Percentiles rank a stretch among this genome's conserved stretches.
Evolutionary conservation across 2,113 vertebrate species (phyloP).

Genomic region (Entomyzon cyanotis): DNA sequence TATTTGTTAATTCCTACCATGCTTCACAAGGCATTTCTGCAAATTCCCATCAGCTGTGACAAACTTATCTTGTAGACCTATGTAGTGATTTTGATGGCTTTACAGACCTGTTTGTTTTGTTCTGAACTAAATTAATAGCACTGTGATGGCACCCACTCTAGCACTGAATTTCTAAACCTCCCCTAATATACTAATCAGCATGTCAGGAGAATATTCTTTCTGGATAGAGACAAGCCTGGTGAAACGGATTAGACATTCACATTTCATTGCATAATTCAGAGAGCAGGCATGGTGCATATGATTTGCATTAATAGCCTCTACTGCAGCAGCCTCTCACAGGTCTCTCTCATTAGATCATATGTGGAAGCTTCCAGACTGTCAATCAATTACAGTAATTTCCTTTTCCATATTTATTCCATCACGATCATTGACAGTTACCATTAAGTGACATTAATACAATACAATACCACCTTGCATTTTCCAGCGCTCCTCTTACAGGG

Average conservation of each 20-base stretch:
- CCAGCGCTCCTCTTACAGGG: constrained; percentile 34
- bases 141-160: constrained; percentile 40
- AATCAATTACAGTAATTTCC: constrained; percentile 83
- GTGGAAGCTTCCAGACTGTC: constrained; percentile 80
- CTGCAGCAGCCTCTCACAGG: constrained; percentile 66
- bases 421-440: constrained; percentile 78
- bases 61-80: constrained; percentile 68
- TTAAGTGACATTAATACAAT: constrained; percentile 82
- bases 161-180: constrained; percentile 75
- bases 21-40: constrained; percentile 52
- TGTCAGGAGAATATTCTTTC: constrained; percentile 71
- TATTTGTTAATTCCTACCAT: constrained; percentile 54
- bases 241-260: constrained; percentile 74
- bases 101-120: constrained; percentile 69
- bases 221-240: constrained; percentile 74
- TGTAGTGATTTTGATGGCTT: constrained; percentile 69
- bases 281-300: constrained; percentile 75
- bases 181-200: constrained; percentile 77
- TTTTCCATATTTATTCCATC: constrained; percentile 84
- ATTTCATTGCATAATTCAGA: constrained; percentile 78
- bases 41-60: constrained; percentile 65
- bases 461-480: constrained; percentile 73
- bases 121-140: constrained; percentile 75
- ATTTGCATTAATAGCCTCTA: constrained; percentile 81
- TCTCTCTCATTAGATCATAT: constrained; percentile 77